phyloP scores from a whole-genome alignment of 2,888 invertebrate species.

The Andrena dorsata region DNA sequence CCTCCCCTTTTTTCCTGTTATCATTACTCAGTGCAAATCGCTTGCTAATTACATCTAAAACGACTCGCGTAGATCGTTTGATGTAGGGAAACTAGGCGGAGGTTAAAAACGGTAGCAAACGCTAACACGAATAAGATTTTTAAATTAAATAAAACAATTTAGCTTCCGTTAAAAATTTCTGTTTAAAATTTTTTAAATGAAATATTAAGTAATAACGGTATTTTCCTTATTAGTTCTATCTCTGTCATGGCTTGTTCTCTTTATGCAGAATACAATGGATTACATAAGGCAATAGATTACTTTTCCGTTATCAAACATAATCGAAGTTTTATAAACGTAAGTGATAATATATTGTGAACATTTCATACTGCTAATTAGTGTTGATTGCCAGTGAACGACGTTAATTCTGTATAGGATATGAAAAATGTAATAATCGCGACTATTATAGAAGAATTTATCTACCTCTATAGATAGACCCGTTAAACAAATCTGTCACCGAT shows the following conservation, averaged over 20 bases:
- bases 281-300: constrained; percentile 1
- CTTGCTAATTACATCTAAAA: constrained; percentile 78
- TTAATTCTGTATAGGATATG: constrained; percentile 62
- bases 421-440: too few relatives aligned
- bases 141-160: too few relatives aligned
- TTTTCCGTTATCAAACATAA: not conserved
- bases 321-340: not conserved
- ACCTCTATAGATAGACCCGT: too few relatives aligned
- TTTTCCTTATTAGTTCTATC: not conserved
- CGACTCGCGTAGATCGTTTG: constrained; percentile 47
- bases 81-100: constrained; percentile 10
- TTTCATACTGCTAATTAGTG: not conserved
- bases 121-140: not conserved
- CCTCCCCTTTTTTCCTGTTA: constrained; percentile 37
- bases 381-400: not conserved
- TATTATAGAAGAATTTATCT: too few relatives aligned
- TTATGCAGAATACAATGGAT: not conserved
- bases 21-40: constrained; percentile 75
- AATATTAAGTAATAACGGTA: too few relatives aligned
- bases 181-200: too few relatives aligned
- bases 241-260: not conserved
- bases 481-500: too few relatives aligned
- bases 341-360: not conserved
- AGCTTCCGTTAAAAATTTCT: too few relatives aligned
- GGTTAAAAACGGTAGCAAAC: constrained; percentile 19